Evolutionary conservation across 2,888 invertebrate species (phyloP), one percentile per base, ranked within the genome.

Genomic region (Apodemia duryi): DNA sequence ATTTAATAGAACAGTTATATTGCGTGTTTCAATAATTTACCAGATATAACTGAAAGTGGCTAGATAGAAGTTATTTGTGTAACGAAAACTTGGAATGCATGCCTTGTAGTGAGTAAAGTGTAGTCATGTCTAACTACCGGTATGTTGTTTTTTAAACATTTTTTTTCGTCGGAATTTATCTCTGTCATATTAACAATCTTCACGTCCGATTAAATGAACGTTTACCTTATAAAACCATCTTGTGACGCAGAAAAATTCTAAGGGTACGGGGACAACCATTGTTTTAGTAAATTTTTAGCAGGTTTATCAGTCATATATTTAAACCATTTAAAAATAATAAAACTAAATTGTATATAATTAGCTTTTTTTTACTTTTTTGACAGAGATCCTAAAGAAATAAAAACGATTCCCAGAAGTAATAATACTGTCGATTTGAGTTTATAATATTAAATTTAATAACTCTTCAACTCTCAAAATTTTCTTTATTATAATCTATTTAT

Each of bases 261-360:
- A 57, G 13, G 21, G 11, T 3, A 2, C 11, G 3, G 46, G 5
- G 11, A 57, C 32, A 32, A 28, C 32, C 11, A 57, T 57, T 57
- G 57, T 57, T 28, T 57, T 5, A 13, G 11, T 32, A 32, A 11
- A 32, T 57, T 57, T 57, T 13, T 9, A 38, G 38, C 9, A 38
- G 38, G 1, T 7, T 7, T 2, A 38, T 38, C 7, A 38, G 38
- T 6, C 4, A 32, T 2, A 4, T 32, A 32, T 4, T 3, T 32
- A 32, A 32, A 32, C 2, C 10, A 2, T 2, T 52, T 28, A n/a
- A 3, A 10, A 28, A 52, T 28, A 2, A 28, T 52, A 28, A 3
- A 21, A 52, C 4, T 52, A 28, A 52, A 52, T 52, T 52, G 52
- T 28, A 52, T 54, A 54, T 54, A 29, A 54, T 54, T 29, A 54